Evolutionary conservation across 30 jellyfish, hydroid and myxozoan genomes (phyloP).

Genomic region (Hydractinia echinata): DNA sequence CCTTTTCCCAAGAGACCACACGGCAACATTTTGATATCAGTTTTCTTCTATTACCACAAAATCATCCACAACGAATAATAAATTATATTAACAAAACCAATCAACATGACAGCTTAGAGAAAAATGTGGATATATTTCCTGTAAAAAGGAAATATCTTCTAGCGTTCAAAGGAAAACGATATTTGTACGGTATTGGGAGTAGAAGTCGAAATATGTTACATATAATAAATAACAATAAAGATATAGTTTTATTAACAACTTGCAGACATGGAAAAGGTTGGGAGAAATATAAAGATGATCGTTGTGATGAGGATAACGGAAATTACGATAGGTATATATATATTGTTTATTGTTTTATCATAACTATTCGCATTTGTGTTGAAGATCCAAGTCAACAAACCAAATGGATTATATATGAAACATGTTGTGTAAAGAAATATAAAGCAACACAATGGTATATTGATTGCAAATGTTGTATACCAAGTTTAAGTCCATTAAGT

Average conservation of each 20-base stretch:
- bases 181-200: slow-evolving; percentile 82
- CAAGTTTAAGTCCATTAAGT: too few species aligned
- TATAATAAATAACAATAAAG: slow-evolving; percentile 58
- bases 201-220: slow-evolving; percentile 65
- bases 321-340: slow-evolving; percentile 66
- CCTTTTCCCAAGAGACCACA: slow-evolving; percentile 42
- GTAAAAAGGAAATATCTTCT: slow-evolving; percentile 43
- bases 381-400: too few species aligned
- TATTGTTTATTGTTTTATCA: too few species aligned
- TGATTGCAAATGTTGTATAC: too few species aligned
- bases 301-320: slow-evolving; percentile 59
- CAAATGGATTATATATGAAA: too few species aligned
- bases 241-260: slow-evolving; percentile 67
- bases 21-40: slow-evolving; percentile 69
- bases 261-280: slow-evolving; percentile 81
- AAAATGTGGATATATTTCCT: slow-evolving; percentile 46
- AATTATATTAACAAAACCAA: slow-evolving; percentile 11
- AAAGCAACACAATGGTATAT: too few species aligned
- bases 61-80: slow-evolving; percentile 46
- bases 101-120: not conserved
- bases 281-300: slow-evolving; percentile 57
- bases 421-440: too few species aligned
- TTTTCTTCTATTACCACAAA: slow-evolving; percentile 62
- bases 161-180: slow-evolving; percentile 87
- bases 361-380: too few species aligned